Evolutionary conservation across 2,113 vertebrate genomes (phyloP), one percentile per base, ranked within the genome.

Genomic region (Romanogobio albipinnatus): DNA sequence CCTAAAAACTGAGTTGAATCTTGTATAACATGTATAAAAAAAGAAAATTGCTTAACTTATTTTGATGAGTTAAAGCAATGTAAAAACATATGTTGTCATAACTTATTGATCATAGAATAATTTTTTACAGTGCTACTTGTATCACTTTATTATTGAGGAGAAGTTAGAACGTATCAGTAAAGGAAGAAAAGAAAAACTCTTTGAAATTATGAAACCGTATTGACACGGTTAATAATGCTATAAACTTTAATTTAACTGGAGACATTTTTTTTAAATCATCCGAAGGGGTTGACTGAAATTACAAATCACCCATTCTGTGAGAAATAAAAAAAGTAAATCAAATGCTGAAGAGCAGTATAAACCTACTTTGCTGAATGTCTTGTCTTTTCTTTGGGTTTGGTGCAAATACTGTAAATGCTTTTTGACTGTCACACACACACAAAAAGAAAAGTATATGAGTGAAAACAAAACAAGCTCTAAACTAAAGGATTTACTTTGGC

Each of bases 341-440:
- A 15, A 36, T 68, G 17, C 3, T 22, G 9, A 19, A 43, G 9
- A 15, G 43, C 17, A 71, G 22, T 10, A 29, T 0, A 92, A 51
- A 51, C 93, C 89, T 83, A 94, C 93, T 92, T 87, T 81, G 91
- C 87, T 92, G 92, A 56, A 94, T 92, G 19, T 93, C 92, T 80
- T 86, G 61, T 9, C 93, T 90, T 39, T 88, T 94, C 84, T 90
- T 93, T 13, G 91, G 91, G 73, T 94, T 88, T 0, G 93, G 93
- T 7, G 92, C 84, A 84, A 94, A 92, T 58, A 94, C 91, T 0
- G 93, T 93, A 87, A 93, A 94, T 1, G 91, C 92, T 89, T 85
- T 90, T 83, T 70, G 36, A 71, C 92, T 94, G 88, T 81, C 89
- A 86, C 29, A 39, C 39, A 39, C 36, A 39, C 36, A 39, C 36